Evolutionary conservation across 2,888 invertebrate species (phyloP).

Genomic region (Chydorus sphaericus): DNA sequence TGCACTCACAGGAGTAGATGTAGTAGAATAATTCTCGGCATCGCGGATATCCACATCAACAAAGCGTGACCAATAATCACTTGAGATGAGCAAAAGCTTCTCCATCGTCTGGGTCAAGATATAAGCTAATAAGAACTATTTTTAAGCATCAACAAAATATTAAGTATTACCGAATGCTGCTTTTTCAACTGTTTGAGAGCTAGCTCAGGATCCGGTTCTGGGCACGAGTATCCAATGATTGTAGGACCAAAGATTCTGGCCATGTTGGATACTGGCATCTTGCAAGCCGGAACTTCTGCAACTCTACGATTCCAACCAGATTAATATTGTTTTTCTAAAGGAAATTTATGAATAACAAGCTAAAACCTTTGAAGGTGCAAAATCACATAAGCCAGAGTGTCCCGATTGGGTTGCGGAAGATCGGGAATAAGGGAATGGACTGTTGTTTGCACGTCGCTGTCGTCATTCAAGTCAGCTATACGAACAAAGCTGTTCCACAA

Average conservation of each 20-base stretch:
- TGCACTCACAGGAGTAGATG: neutral
- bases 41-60: too few species aligned
- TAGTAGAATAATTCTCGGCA: neutral
- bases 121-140: neutral
- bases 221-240: conserved; percentile 71
- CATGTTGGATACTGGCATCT: conserved; percentile 81
- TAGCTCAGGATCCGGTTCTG: conserved; percentile 46
- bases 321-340: conserved; percentile 38
- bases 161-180: conserved; percentile 3
- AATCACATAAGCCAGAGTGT: conserved; percentile 83
- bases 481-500: conserved; percentile 68
- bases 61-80: conserved; percentile 50
- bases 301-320: conserved; percentile 80
- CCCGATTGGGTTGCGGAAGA: conserved; percentile 82
- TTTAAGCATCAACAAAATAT: neutral
- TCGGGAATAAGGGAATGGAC: conserved; percentile 61
- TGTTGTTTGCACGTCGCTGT: conserved; percentile 44
- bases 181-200: conserved; percentile 24
- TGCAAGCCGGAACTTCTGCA: conserved; percentile 62
- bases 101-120: conserved; percentile 45
- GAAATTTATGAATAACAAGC: too few species aligned
- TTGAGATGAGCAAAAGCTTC: conserved; percentile 48
- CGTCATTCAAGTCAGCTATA: conserved; percentile 43
- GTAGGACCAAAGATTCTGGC: conserved; percentile 88
- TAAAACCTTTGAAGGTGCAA: conserved; percentile 74